Base-by-base conservation (phyloP, 2,113 vertebrate genomes). In the Menidia beryllina region DNA sequence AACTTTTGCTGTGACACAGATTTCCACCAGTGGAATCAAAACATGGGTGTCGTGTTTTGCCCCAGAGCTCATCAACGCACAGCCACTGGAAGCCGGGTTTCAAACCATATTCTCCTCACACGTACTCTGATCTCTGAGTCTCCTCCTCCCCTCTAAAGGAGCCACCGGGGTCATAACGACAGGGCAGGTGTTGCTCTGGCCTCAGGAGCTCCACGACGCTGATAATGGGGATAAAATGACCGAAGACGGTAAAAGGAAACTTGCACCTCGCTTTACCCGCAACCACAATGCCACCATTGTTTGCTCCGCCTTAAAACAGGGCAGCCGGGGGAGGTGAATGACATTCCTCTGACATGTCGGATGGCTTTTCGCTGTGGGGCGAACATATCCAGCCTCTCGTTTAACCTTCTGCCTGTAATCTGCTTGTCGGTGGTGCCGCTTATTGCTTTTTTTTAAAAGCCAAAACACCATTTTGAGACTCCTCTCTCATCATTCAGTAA, bases 211-310 rank as follows among this genome's bases (percentile, higher is more conserved):
- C 20, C 8, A 17, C n/a, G 17, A 45, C 41, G n/a, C 14, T 38
- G 58, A 48, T 34, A 61, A 12, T 21, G 26, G n/a, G 47, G 34
- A 85, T 36, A 64, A 45, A 21, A 79, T 12, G 34, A 47, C 19
- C 77, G 68, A 68, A 69, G 81, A 82, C 75, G 68, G 51, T 70
- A 21, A 78, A 53, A 21, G 48, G 65, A 77, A 64, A 57, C 47
- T 68, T 76, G 77, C 80, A 43, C 69, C 71, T 76, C 65, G 56
- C 62, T 54, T 66, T 78, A 72, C 71, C 56, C 53, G 50, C 10
- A 48, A 59, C 39, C 51, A 89, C 86, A 91, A 71, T 82, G 73
- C 60, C 2, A 24, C 60, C 78, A 84, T 91, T 91, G 90, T 93
- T 27, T 53, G 50, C 1, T 50, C 24, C 36, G 57, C 75, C 58